Conservation (phyloP, 92 coral and sea anemone species). For the Epizoanthus rinbou region DNA sequence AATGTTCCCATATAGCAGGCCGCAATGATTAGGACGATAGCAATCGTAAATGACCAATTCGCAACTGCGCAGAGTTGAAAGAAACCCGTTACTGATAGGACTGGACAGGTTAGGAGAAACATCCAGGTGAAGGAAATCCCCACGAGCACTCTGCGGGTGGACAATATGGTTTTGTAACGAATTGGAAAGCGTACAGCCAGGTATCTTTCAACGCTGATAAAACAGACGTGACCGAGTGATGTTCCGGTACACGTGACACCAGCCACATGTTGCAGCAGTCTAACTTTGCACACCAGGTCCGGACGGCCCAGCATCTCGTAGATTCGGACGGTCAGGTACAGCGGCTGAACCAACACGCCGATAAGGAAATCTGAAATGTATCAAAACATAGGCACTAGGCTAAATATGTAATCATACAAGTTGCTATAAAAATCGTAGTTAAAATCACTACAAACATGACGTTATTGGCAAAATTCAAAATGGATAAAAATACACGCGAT, state of each 20-base stretch:
- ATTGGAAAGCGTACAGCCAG: neutral
- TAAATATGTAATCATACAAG: too few relatives aligned
- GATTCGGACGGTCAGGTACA: neutral
- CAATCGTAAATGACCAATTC: neutral
- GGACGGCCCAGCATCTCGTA: neutral
- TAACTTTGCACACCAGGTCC: neutral
- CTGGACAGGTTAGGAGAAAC: neutral
- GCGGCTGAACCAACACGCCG: neutral
- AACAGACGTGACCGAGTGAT: neutral
- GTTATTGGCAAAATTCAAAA: too few relatives aligned
- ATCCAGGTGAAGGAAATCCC: neutral
- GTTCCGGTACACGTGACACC: too few relatives aligned
- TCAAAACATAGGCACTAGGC: too few relatives aligned
- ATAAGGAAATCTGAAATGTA: conserved; percentile 16
- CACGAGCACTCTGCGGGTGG: neutral
- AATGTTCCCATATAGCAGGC: conserved; percentile 3
- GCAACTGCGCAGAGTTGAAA: neutral
- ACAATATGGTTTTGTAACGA: neutral
- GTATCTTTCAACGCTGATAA: conserved; percentile 18
- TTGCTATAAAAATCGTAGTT: too few relatives aligned
- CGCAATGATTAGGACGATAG: neutral
- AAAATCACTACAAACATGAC: too few relatives aligned
- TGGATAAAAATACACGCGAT: too few relatives aligned
- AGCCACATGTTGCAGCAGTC: neutral
- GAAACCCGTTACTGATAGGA: neutral